Evolutionary conservation across 2,888 invertebrate genomes (phyloP).

Genomic region (Notocelia uddmanniana): DNA sequence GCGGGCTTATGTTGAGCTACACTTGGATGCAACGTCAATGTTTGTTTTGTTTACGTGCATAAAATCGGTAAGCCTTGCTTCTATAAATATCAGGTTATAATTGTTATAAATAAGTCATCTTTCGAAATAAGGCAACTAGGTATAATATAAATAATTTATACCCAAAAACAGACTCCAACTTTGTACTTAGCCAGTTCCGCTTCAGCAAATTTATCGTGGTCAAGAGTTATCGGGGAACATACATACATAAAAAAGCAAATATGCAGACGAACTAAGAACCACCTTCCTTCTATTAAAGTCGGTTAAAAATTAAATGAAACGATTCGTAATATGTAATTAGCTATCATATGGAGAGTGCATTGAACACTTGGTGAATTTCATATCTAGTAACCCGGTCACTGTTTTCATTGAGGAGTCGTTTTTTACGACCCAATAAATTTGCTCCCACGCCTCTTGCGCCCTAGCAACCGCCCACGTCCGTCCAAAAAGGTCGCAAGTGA

Average conservation of each 20-base stretch:
- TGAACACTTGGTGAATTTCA: constrained; percentile 32
- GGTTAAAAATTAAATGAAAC: constrained; percentile 4
- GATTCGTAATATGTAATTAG: background rate
- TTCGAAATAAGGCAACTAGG: background rate
- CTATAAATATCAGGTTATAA: constrained; percentile 32
- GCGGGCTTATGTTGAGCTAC: constrained; percentile 24
- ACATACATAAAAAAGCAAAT: too few relatives aligned
- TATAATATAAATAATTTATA: too few relatives aligned
- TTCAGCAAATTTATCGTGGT: too few relatives aligned
- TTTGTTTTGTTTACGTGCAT: constrained; percentile 11
- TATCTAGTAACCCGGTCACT: constrained; percentile 55
- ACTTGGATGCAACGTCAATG: constrained; percentile 18
- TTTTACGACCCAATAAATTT: constrained; percentile 69
- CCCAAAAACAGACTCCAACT: too few relatives aligned
- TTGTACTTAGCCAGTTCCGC: too few relatives aligned
- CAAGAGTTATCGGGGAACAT: too few relatives aligned
- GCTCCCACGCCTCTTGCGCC: constrained; percentile 63
- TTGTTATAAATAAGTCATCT: constrained; percentile 27
- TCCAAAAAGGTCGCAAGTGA: constrained; percentile 63
- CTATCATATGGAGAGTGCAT: constrained; percentile 37
- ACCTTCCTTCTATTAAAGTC: too few relatives aligned
- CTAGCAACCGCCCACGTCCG: constrained; percentile 62
- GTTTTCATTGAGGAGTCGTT: constrained; percentile 58
- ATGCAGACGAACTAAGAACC: too few relatives aligned
- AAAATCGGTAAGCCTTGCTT: constrained; percentile 39